A percentile compares a stretch with the other conserved stretches of the same genome.
Evolutionary conservation across 2,113 vertebrate genomes (phyloP).

Genomic region (Gnathonemus echidnorhynchus): DNA sequence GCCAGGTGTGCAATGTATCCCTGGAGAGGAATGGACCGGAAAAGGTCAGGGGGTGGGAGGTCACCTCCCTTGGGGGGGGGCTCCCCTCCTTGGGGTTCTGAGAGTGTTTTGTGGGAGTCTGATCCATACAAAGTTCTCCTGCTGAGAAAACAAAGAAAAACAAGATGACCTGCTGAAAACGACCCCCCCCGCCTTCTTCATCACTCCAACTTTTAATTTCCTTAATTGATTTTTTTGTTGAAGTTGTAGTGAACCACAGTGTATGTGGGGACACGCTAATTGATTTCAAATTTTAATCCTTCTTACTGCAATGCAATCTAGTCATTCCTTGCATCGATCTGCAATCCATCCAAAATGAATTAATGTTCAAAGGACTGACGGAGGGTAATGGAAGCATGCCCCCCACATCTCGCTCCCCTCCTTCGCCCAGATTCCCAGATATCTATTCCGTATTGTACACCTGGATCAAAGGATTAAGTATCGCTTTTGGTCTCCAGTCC

Average conservation of each 20-base stretch:
- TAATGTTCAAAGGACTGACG: conserved; percentile 48
- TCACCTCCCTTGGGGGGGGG: not conserved
- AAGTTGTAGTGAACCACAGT: conserved; percentile 37
- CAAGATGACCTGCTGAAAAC: conserved; percentile 24
- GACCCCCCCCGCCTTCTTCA: conserved; percentile 32
- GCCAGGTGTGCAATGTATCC: conserved; percentile 31
- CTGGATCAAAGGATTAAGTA: conserved; percentile 10
- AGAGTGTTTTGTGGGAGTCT: not conserved
- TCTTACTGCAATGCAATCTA: conserved; percentile 49
- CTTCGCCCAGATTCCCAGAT: not conserved
- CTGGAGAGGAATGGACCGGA: conserved; percentile 28
- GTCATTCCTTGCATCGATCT: conserved; percentile 52
- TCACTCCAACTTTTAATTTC: conserved; percentile 57
- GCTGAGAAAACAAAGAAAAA: conserved; percentile 23
- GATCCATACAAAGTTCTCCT: not conserved
- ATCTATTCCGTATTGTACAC: conserved; percentile 1
- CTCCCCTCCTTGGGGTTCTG: not conserved
- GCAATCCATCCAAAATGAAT: conserved; percentile 62
- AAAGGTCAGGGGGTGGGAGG: conserved; percentile 23
- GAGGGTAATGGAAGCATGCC: conserved; percentile 14
- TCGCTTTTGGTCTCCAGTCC: not conserved
- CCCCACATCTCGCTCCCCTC: not conserved
- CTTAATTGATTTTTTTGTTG: conserved; percentile 53
- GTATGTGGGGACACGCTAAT: conserved; percentile 55
- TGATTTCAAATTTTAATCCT: conserved; percentile 60